Evolutionary conservation across 2,888 invertebrate species (phyloP).

Genomic region (Chrysolina haemoptera): DNA sequence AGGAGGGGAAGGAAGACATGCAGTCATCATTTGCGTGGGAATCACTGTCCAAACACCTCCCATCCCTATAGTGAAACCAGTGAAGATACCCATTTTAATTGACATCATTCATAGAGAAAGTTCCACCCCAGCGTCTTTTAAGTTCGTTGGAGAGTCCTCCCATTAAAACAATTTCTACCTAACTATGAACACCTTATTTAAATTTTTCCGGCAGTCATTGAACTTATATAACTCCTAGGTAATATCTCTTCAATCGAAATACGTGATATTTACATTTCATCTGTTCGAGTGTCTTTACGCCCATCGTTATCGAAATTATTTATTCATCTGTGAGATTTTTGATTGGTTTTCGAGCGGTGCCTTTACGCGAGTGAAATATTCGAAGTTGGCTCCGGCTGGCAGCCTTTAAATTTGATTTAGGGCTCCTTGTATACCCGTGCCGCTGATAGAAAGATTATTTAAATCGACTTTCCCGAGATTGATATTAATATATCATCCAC

Average conservation of each 20-base stretch:
- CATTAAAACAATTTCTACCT: background rate
- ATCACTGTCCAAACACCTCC: too few relatives aligned
- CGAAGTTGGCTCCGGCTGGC: background rate
- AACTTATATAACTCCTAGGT: background rate
- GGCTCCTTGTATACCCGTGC: constrained; percentile 12
- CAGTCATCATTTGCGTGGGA: too few relatives aligned
- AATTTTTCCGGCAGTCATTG: background rate
- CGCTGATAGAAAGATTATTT: constrained; percentile 30
- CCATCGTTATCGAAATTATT: constrained; percentile 21
- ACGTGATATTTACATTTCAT: constrained; percentile 21
- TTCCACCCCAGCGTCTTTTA: too few relatives aligned
- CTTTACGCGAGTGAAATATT: constrained; percentile 12
- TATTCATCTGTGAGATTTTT: constrained; percentile 20
- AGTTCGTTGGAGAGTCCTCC: too few relatives aligned
- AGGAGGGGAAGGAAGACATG: too few relatives aligned
- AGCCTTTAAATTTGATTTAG: constrained; percentile 10
- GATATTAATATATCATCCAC: constrained; percentile 26
- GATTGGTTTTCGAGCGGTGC: constrained; percentile 23
- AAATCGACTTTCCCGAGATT: constrained; percentile 26
- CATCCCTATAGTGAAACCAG: too few relatives aligned
- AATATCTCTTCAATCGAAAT: constrained; percentile 14
- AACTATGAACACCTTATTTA: background rate
- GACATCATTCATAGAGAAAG: too few relatives aligned
- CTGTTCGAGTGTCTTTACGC: constrained; percentile 9
- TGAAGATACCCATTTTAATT: too few relatives aligned